Evolutionary conservation across 2,797 vertebrate genomes (phyloP), one percentile per base, ranked within the genome.

Genomic region (Xenentodon cancila): DNA sequence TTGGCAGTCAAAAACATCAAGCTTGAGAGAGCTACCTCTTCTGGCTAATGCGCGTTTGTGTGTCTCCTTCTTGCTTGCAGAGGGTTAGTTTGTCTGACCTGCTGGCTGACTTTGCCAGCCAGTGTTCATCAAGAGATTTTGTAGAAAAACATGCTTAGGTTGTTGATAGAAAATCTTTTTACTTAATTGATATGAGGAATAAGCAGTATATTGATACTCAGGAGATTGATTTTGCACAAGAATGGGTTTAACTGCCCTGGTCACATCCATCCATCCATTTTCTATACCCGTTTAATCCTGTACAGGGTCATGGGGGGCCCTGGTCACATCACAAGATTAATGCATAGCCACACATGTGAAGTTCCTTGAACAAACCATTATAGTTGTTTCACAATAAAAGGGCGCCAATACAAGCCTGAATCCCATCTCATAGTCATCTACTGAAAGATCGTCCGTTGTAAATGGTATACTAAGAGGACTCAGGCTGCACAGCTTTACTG

Each of bases 1-100:
- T 81, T 79, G 77, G 59, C 64, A 65, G 68, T 68, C 45, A 55
- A 74, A 80, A 80, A 65, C 55, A 75, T 71, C 57, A 68, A 81
- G 68, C 48, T 73, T 56, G 34, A 43, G 55, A 64, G 57, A 64
- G 57, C 64, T 68, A 56, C 47, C 11, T 22, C 52, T 68, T 77
- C 46, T 60, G 61, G 37, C 75, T 56, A 66, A 20, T 62, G 42
- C 47, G 22, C 44, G n/a, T 62, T 47, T 53, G 22, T 30, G 48
- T 71, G 30, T 68, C 17, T 45, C 44, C 67, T 12, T 71, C 32
- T 45, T 21, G 47, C 65, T 46, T 15, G 8, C 61, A 81, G 76
- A 82, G 80, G 20, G 77, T 81, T 87, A 84, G 84, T 88, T 82
- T 71, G 58, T 64, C 71, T 80, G 84, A 84, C 75, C 67, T 81